Evolutionary conservation across 2,113 vertebrate species (phyloP).

Genomic region (Mormyrus iriodes): DNA sequence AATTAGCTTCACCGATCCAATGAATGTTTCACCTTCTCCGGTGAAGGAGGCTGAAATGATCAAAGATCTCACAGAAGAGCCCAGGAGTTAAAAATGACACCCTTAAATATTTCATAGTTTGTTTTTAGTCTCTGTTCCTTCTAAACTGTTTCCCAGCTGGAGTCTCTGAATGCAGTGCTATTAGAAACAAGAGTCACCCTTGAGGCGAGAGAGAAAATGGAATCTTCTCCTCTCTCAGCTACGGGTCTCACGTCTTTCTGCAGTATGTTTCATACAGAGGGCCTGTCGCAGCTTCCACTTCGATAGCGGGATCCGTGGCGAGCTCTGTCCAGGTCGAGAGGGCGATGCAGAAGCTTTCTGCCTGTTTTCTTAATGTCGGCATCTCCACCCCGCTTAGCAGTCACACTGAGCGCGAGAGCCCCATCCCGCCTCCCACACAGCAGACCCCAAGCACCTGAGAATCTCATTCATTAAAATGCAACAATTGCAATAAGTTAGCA

Average conservation of each 20-base stretch:
- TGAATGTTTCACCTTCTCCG: conserved; percentile 5
- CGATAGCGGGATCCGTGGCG: background rate
- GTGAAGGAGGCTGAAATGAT: conserved; percentile 28
- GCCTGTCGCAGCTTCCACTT: background rate
- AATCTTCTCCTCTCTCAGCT: background rate
- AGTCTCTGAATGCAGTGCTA: background rate
- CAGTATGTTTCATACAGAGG: background rate
- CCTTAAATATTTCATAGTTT: conserved; percentile 30
- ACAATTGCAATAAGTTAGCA: background rate
- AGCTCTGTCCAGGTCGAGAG: background rate
- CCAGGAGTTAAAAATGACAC: conserved; percentile 25
- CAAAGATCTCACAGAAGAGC: conserved; percentile 22
- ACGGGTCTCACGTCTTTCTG: background rate
- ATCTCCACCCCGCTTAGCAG: background rate
- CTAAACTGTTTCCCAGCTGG: conserved; percentile 3
- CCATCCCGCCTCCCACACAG: background rate
- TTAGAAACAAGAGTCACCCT: background rate
- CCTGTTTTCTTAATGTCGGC: background rate
- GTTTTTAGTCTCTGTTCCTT: conserved; percentile 17
- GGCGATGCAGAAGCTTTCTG: background rate
- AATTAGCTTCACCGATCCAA: conserved; percentile 12
- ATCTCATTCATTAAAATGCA: conserved; percentile 7
- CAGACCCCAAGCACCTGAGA: background rate
- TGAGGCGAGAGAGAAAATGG: background rate
- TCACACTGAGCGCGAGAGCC: background rate